Conservation (phyloP, 2,797 vertebrate genomes). For the Rhinatrema bivittatum region DNA sequence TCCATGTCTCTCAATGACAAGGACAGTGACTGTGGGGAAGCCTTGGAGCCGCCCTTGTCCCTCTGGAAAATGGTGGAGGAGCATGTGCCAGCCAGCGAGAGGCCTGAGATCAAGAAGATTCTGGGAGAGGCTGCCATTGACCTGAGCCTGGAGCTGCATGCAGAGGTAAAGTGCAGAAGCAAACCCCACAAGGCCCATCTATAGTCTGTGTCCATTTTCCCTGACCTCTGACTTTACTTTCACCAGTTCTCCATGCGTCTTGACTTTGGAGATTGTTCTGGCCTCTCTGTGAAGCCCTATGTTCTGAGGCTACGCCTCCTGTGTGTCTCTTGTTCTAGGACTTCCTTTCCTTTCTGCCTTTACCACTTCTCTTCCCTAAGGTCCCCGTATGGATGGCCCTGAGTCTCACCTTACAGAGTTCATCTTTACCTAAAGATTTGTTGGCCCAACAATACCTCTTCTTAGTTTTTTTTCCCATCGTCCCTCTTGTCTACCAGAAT, state of each 20-base stretch:
- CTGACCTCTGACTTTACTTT: not conserved
- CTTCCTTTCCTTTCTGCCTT: too few relatives aligned
- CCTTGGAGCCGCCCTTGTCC: conserved; percentile 37
- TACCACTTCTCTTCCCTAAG: too few relatives aligned
- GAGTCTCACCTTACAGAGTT: too few relatives aligned
- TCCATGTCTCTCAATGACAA: conserved; percentile 6
- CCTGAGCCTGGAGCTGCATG: conserved; percentile 61
- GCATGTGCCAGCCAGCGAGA: conserved; percentile 53
- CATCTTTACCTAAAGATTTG: too few relatives aligned
- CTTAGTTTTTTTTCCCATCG: too few relatives aligned
- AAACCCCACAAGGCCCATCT: not conserved
- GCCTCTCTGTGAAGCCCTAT: not conserved
- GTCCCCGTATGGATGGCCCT: too few relatives aligned
- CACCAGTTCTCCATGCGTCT: too few relatives aligned
- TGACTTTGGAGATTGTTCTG: too few relatives aligned
- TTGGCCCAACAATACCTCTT: too few relatives aligned
- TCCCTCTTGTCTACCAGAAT: too few relatives aligned
- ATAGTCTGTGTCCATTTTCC: not conserved
- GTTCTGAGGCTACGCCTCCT: too few relatives aligned
- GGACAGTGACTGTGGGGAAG: conserved; percentile 22
- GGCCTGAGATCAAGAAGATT: conserved; percentile 55
- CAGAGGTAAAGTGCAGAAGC: conserved; percentile 75
- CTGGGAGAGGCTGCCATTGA: conserved; percentile 66
- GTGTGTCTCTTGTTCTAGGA: too few relatives aligned
- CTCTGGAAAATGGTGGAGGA: conserved; percentile 69